Evolutionary conservation across 2,888 invertebrate species (phyloP).

Genomic region (Erebia ligea): DNA sequence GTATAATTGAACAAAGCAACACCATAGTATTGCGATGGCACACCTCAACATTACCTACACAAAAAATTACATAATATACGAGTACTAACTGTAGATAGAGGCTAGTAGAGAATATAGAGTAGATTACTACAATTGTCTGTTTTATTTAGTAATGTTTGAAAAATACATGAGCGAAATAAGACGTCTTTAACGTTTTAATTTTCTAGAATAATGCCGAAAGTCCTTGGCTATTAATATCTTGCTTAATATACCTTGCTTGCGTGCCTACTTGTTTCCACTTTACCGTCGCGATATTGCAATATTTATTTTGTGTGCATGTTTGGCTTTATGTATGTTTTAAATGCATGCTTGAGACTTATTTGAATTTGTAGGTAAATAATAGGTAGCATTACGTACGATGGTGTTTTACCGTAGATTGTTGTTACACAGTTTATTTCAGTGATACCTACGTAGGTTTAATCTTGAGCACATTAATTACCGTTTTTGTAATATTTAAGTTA

Average conservation of each 20-base stretch:
- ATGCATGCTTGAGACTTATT: slow-evolving; percentile 18
- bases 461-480: not conserved
- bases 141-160: not conserved
- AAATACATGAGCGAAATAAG: not conserved
- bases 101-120: no score
- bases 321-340: slow-evolving; percentile 11
- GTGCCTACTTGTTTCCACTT: slow-evolving; percentile 23
- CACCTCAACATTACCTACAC: no score
- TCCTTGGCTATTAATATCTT: slow-evolving; percentile 3
- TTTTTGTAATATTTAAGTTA: not conserved
- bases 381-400: not conserved
- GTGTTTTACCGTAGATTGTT: not conserved
- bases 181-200: not conserved
- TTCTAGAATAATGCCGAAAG: not conserved
- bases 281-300: slow-evolving; percentile 23
- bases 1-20: no score
- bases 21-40: no score
- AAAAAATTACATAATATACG: no score
- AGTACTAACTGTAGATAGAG: no score
- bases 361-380: not conserved
- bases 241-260: slow-evolving; percentile 20
- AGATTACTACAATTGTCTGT: not conserved
- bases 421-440: not conserved
- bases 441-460: not conserved
- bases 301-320: slow-evolving; percentile 26